Base-by-base conservation (phyloP, 1,140 invertebrate species). In the Phocides pigmalion region DNA sequence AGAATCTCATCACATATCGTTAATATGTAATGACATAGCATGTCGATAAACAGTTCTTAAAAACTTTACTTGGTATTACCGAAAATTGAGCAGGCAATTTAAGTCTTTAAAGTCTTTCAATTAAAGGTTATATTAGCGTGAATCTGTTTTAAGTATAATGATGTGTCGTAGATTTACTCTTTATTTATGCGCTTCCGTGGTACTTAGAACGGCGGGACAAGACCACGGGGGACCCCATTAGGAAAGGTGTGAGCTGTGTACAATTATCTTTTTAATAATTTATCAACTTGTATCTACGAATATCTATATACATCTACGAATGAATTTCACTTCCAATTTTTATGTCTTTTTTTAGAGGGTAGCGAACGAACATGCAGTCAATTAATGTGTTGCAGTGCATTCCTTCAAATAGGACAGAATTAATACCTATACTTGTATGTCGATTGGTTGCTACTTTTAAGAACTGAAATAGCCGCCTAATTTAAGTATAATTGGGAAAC, bases 181-280 rank as follows among this genome's bases (percentile, higher is more conserved):
- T 51, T 51, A 51, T 51, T 51, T 37, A 51, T 51, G 37, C 49
- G 49, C 49, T 51, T 64, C 56, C 28, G 41, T 49, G 50, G 59
- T 59, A 68, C 28, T 37, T 25, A 42, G 53, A 50, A 59, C 63
- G 19, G 46, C 59, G 22, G 46, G 58, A 68, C 62, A 58, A 51
- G 51, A 53, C 70, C 46, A 46, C 70, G 50, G 66, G 70, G 62
- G 53, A 59, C 62, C 66, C 61, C 62, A 72, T 72, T 65, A 65
- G 37, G 39, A 62, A 64, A 68, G 70, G 66, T 68, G 66, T 72
- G 51, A 54, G 51, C 17, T 22, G 32, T 22, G n/a, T 32, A 68
- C 59, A 68, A 68, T 72, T 41, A 62, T 46, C 16, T 37, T 37
- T 54, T 54, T 22, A 39, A 12, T 54, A n/a, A n/a, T 54, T 54